These are phyloP conservation scores for Ara ararauna DNA, from an alignment of 2,797 vertebrate genomes.

Conservation along the genomic window DNA sequence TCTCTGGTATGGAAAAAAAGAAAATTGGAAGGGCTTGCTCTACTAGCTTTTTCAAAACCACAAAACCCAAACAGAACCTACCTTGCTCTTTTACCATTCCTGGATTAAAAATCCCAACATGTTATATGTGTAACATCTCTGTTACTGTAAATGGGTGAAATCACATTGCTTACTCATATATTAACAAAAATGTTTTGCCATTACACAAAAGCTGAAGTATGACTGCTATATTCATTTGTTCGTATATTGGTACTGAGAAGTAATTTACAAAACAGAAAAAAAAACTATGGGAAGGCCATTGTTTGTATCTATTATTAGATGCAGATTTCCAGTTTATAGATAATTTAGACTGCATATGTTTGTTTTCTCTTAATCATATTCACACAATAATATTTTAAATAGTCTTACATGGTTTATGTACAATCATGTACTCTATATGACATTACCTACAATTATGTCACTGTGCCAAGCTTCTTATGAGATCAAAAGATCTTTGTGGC, in stretches of 20 bases:
- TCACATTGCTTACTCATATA: neutral
- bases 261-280: neutral
- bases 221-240: neutral
- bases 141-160: neutral
- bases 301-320: neutral
- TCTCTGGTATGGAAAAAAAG: neutral
- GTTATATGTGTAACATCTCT: neutral
- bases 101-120: accelerated
- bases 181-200: neutral
- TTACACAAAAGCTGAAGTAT: neutral
- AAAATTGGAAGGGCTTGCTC: neutral
- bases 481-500: neutral
- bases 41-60: neutral
- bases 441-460: neutral
- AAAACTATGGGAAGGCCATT: neutral
- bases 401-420: neutral
- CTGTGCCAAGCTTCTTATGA: neutral
- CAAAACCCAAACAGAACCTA: neutral
- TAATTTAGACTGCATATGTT: neutral
- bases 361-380: neutral
- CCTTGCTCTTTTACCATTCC: neutral
- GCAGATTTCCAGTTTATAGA: neutral
- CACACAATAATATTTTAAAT: neutral
- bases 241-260: neutral
- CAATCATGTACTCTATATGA: neutral